Conservation (phyloP, 2,888 invertebrate genomes). For the Oligia latruncula region DNA sequence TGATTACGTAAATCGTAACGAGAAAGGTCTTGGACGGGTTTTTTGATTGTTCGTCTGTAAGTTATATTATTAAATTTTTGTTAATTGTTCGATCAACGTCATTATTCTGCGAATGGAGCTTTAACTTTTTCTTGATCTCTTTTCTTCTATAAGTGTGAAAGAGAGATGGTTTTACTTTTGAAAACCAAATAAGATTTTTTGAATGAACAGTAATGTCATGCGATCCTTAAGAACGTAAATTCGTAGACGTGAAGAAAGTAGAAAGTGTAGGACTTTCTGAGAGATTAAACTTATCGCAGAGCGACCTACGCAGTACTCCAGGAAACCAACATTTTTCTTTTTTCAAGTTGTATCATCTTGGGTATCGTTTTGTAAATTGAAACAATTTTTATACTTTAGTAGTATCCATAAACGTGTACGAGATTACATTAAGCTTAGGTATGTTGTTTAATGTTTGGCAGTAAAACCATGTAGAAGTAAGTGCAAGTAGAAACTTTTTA, state of each 20-base stretch:
- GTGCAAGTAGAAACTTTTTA: not conserved
- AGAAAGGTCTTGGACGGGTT: slow-evolving; percentile 55
- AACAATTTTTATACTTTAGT: not conserved
- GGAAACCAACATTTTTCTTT: not conserved
- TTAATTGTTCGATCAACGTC: slow-evolving; percentile 14
- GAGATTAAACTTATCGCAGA: not conserved
- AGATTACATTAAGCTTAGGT: not conserved
- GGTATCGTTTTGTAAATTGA: not conserved
- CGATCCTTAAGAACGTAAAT: not conserved
- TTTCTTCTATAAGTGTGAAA: not conserved
- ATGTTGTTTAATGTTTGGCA: not conserved
- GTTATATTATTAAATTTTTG: slow-evolving; percentile 11
- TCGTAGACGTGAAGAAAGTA: no score
- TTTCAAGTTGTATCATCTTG: not conserved
- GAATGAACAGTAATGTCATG: not conserved
- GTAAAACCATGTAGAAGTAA: no score
- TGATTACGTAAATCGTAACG: slow-evolving; percentile 80
- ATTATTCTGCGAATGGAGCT: not conserved
- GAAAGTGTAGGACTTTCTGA: not conserved
- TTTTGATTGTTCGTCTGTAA: slow-evolving; percentile 36
- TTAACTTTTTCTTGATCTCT: not conserved
- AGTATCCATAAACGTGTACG: not conserved
- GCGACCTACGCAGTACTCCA: not conserved
- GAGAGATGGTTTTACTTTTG: not conserved
- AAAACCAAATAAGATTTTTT: not conserved